Base-by-base conservation (phyloP, 2,113 vertebrate genomes). In the Poicephalus meyeri region DNA sequence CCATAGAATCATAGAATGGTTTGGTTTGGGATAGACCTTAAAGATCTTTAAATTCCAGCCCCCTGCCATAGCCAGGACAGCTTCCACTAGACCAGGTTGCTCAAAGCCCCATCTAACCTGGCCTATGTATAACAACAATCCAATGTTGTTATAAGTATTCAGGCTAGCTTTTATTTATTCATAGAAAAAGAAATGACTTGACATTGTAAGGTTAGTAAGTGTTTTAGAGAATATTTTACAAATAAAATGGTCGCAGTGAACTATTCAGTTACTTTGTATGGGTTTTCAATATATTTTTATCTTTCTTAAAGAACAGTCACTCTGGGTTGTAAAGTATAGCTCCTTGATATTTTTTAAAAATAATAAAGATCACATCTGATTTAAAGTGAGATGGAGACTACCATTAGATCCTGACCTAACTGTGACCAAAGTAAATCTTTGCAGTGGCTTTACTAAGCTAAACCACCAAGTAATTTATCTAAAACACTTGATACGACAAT, bases 401-500 rank as follows among this genome's bases (percentile, higher is more conserved):
- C 0, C 4, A 5, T 33, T 79, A 61, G 33, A 39, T 55, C 21
- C 47, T 65, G 17, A 69, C 81, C 20, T 74, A 47, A 11, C 9
- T 61, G 31, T 3, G 3, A 52, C 29, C 41, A 26, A 64, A 64
- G 1, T 33, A 81, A 88, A 61, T 3, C 6, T 91, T 80, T 10
- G 31, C 15, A 74, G 9, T 53, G 11, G 8, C 16, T 39, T 93
- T 93, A 31, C 9, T 68, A 35, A 8, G 2, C 16, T 82, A 24
- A 58, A 58, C 56, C 56, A 24, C 33, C 56, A 35, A 58, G 21
- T 24, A 15, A 35, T 35, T 58, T 58, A 52, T 39, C 2, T 52
- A 44, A 86, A 77, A 6, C 13, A 17, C 3, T 46, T 2, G 1
- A 11, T 50, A 76, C 0, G 4, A 76, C 2, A 61, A 11, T 7